Evolutionary conservation across 1,140 invertebrate genomes (phyloP), one percentile per base, ranked within the genome.

Genomic region (Lutraria rhynchaena): DNA sequence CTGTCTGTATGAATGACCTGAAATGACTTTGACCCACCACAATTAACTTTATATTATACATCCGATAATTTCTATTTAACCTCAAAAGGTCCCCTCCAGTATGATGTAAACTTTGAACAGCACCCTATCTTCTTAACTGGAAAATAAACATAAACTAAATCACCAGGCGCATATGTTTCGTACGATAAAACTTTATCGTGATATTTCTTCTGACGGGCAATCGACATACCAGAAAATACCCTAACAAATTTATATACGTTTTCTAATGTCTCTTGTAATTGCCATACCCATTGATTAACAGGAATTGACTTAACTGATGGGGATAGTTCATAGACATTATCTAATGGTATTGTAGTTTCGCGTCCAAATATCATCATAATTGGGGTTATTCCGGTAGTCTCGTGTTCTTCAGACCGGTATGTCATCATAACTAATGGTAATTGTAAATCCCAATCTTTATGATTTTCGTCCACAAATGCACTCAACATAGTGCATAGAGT

Each of bases 331-430:
- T 61, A 83, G 9, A 55, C 17, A 19, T 71, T 37, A 60, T 77
- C 57, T 46, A 77, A 29, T 19, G 82, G 78, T 1, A 65, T 61
- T 44, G 17, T 31, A 17, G 53, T 29, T 58, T 86, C 80, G 22
- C 78, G n/a, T 13, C 85, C 82, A 9, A 84, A 51, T 80, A 86
- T 84, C 22, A 86, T n/a, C 55, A 69, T 58, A 46, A 84, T 84
- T 22, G 85, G 82, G 29, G 83, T 46, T 13, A 61, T 17, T 1
- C 27, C n/a, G 1, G 74, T 86, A 33, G 53, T 69, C 33, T 82
- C 70, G 31, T 82, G 81, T 15, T 24, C 51, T n/a, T 74, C 37
- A 7, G 67, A 51, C 27, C 83, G 37, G 31, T 82, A 84, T 3
- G 80, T 75, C 69, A 63, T 80, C 33, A 69, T 75, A 5, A 82